Base-by-base conservation (phyloP, 2,797 vertebrate species). In the Rhinichthys osculus region DNA sequence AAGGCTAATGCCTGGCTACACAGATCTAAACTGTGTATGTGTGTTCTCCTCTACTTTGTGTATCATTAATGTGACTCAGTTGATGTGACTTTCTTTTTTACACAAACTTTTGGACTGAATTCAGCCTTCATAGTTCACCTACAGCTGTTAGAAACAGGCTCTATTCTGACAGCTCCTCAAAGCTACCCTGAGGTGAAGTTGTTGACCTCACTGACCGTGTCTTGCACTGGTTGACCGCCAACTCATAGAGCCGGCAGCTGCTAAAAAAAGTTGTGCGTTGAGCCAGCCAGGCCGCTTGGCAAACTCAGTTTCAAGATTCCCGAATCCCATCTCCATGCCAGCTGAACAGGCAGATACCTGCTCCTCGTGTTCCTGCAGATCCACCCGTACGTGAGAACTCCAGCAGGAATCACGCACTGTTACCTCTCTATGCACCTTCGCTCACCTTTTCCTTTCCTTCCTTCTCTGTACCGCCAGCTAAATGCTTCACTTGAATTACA, bases 341-440 rank as follows among this genome's bases (percentile, higher is more conserved):
- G 83, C 54, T 57, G 62, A 79, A 82, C 93, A 94, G 90, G 94
- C 92, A 89, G 86, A 91, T 93, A 93, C 93, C 93, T 92, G 93
- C 93, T 93, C 83, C 87, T 69, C 10, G 7, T 88, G 81, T 72
- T 91, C 85, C 90, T 88, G 88, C 88, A 86, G 90, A 92, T 92
- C 86, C 79, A 81, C 90, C 91, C 88, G 80, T 93, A 93, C 91
- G 89, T 92, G 92, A 93, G 91, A 93, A 93, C 90, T 89, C 92
- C 89, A 93, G 85, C 92, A 92, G 93, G 92, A 94, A 94, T 91
- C 89, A 90, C 1, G 89, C 91, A 92, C 87, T 82, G 89, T 85
- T 88, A 54, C 74, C 90, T 91, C 88, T 84, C 82, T 2, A 38
- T 85, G 47, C 38, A 78, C 67, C 27, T 70, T 74, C 17, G 59